Base-by-base conservation (phyloP, 2,113 vertebrate genomes). In the Martes martes region DNA sequence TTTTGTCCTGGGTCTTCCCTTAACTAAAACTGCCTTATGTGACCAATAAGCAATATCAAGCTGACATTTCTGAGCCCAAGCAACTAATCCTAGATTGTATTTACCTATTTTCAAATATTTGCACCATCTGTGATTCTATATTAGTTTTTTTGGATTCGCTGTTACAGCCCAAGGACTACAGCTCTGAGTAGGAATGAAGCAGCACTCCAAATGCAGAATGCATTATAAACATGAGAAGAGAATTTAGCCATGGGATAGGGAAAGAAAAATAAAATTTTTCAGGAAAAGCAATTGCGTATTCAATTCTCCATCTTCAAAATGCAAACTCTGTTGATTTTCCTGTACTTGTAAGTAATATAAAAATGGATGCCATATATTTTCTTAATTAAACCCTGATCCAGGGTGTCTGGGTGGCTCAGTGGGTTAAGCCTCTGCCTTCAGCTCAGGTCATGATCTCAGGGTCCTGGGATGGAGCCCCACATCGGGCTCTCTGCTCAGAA, bases 41-140 rank as follows among this genome's bases (percentile, higher is more conserved):
- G 96, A 94, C 95, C 96, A 96, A 97, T 96, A 97, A 95, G 97
- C 95, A 89, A 97, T 79, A 45, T 3, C 4, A 92, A 95, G 85
- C 84, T 98, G 96, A 97, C 96, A 98, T 97, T 98, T 98, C 90
- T 67, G 81, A 98, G 90, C 50, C 76, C 76, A 81, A 91, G 85
- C 52, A 97, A 65, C 94, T 97, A 97, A 98, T 97, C 95, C 97
- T 95, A 88, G 92, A 93, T 94, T 97, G 65, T 73, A 97, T 97
- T 98, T 98, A 98, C 96, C 95, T 97, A 98, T 97, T 97, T 97
- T 94, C 96, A 96, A 98, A 98, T 98, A 98, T 98, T 98, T 97
- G 93, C 88, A 97, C 95, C 97, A 97, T 98, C 98, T 98, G 97
- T 96, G 84, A 94, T 96, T 94, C 65, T 96, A 91, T 93, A 97